Evolutionary conservation across 2,888 invertebrate genomes (phyloP), one percentile per base, ranked within the genome.

Genomic region (Eupithecia subumbrata): DNA sequence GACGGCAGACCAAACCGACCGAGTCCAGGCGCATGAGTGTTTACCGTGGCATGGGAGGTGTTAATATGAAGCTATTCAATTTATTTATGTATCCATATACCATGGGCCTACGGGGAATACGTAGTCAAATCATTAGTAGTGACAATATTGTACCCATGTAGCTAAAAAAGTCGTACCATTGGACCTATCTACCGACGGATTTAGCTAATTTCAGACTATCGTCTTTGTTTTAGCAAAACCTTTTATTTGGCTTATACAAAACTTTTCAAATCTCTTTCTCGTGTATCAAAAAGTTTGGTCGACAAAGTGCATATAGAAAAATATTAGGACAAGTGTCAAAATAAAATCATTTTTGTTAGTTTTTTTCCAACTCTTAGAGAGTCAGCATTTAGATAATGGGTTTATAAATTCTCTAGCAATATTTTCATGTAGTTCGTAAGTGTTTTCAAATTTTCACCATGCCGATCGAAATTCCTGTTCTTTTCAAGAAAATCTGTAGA

Each of bases 391-490:
- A 30, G 7, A 18, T 67, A 11, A 67, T 68, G 68, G 14, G 11
- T 14, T 40, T 45, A 7, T 43, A 68, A 68, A 68, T 25, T 68
- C 12, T 43, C 68, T 40, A 43, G 22, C 22, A 5, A 1, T 5
- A 43, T 68, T 37, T 45, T 68, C n/a, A 68, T 68, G 68, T 68
- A 52, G 69, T 22, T 48, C 48, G 30, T 69, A 69, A 69, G 74
- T 71, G 43, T 66, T 70, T 67, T 67, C 0, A 34, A n/a, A 40
- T 67, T 67, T 71, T 22, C 14, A 74, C 48, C 37, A 74, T 75
- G 75, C 22, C 85, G 74, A 76, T 85, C 87, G 87, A 91, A 91
- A 90, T 91, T 91, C 79, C 82, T 76, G 87, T 86, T 86, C 84
- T 84, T 64, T 74, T 90, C 40, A 89, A 87, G 85, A 88, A 84